These are phyloP conservation scores for Callyntrura sp. DNA, from an alignment of 2,888 invertebrate genomes.

Conservation along the genomic window DNA sequence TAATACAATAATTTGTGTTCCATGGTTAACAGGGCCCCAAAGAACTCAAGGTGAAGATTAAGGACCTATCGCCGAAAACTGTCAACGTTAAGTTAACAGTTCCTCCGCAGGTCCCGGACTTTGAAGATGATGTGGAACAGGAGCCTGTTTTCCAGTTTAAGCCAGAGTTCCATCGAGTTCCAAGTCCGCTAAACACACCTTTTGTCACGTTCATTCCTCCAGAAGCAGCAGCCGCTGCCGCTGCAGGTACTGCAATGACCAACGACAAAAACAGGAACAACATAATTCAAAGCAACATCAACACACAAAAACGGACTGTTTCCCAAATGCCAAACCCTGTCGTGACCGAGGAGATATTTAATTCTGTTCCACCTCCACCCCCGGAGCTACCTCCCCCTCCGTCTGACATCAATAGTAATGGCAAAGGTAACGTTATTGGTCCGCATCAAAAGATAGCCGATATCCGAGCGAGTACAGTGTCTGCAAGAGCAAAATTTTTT, in stretches of 20 bases:
- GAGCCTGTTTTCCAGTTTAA: conserved; percentile 82
- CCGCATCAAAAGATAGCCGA: conserved; percentile 55
- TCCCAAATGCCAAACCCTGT: neutral
- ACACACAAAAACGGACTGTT: neutral
- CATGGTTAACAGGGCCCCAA: conserved; percentile 73
- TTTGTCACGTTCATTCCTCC: conserved; percentile 79
- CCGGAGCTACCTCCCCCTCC: conserved; percentile 63
- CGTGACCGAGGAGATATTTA: conserved; percentile 44
- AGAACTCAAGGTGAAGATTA: conserved; percentile 82
- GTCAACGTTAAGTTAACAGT: conserved; percentile 71
- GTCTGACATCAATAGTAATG: neutral
- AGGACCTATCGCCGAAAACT: conserved; percentile 80
- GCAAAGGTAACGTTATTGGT: too few relatives aligned
- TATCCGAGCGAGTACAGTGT: conserved; percentile 80
- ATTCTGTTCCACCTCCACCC: conserved; percentile 70
- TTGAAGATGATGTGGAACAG: conserved; percentile 77
- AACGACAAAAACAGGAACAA: conserved; percentile 4
- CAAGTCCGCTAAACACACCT: conserved; percentile 80
- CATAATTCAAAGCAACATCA: neutral
- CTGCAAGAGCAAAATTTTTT: conserved; percentile 97
- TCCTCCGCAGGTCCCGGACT: conserved; percentile 71
- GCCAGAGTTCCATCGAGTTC: conserved; percentile 82
- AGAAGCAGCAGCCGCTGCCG: conserved; percentile 7
- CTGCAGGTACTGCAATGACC: too few relatives aligned
- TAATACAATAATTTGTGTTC: neutral